Evolutionary conservation across 1,140 invertebrate genomes (phyloP).

Genomic region (Leucophenga varia): DNA sequence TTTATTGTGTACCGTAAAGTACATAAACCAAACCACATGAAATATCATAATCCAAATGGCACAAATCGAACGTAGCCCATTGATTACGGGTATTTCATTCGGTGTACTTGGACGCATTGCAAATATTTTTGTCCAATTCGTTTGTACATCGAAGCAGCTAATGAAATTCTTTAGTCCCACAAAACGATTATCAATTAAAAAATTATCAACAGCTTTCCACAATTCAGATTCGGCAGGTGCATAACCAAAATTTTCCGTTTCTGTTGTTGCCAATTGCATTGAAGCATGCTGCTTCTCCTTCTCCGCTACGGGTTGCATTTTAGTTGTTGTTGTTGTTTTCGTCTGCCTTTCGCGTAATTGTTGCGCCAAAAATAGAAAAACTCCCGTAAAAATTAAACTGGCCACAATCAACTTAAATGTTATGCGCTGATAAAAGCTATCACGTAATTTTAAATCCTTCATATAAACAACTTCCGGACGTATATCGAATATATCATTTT

Average conservation of each 20-base stretch:
- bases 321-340: too few relatives aligned
- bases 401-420: constrained; percentile 39
- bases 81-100: constrained; percentile 45
- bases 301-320: constrained; percentile 17
- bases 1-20: constrained; percentile 52
- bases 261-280: not conserved
- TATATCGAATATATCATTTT: constrained; percentile 45
- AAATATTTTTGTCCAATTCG: constrained; percentile 34
- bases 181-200: constrained; percentile 21
- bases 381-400: constrained; percentile 29
- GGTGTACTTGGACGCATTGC: constrained; percentile 17
- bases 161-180: constrained; percentile 28
- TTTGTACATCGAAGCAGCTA: constrained; percentile 42
- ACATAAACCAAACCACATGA: constrained; percentile 53
- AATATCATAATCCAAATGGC: constrained; percentile 48
- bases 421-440: constrained; percentile 32
- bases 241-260: constrained; percentile 8
- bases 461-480: constrained; percentile 44
- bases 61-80: constrained; percentile 49
- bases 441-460: constrained; percentile 41
- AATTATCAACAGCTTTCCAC: constrained; percentile 25
- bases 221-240: constrained; percentile 39
- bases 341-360: constrained; percentile 19
- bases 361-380: constrained; percentile 38
- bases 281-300: too few relatives aligned